Conservation (phyloP, 1,140 invertebrate genomes). For the Wasmannia auropunctata region DNA sequence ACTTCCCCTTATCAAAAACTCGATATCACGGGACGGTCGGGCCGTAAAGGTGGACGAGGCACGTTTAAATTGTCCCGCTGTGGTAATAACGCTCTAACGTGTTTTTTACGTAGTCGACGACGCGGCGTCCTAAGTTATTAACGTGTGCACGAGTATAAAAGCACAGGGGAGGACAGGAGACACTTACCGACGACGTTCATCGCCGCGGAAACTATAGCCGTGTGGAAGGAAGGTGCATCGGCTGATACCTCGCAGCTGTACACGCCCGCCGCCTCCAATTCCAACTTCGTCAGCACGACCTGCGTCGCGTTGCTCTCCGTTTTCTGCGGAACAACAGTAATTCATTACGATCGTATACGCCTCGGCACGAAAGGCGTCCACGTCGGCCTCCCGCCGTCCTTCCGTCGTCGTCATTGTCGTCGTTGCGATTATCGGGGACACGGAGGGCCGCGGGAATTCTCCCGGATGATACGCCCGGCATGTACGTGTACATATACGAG, state of each 20-base stretch:
- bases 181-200: slow-evolving; percentile 91
- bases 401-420: neutral
- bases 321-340: slow-evolving; percentile 82
- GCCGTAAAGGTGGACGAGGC: neutral
- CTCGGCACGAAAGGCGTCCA: neutral
- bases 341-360: slow-evolving; percentile 22
- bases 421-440: neutral
- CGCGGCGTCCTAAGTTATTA: slow-evolving; percentile 13
- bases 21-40: neutral
- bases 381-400: neutral
- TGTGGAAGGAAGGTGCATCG: slow-evolving; percentile 94
- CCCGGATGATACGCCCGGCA: neutral
- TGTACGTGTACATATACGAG: neutral
- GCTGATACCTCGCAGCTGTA: slow-evolving; percentile 94
- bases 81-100: neutral
- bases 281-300: slow-evolving; percentile 87
- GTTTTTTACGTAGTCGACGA: slow-evolving; percentile 27
- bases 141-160: neutral
- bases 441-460: neutral
- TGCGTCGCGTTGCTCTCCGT: slow-evolving; percentile 88
- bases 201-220: slow-evolving; percentile 89
- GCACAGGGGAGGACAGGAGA: neutral
- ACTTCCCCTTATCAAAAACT: slow-evolving; percentile 34
- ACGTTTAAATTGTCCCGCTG: neutral
- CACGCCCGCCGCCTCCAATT: slow-evolving; percentile 88